These are phyloP conservation scores for Linnaemya tessellans DNA, from an alignment of 2,888 invertebrate genomes.

Conservation along the genomic window DNA sequence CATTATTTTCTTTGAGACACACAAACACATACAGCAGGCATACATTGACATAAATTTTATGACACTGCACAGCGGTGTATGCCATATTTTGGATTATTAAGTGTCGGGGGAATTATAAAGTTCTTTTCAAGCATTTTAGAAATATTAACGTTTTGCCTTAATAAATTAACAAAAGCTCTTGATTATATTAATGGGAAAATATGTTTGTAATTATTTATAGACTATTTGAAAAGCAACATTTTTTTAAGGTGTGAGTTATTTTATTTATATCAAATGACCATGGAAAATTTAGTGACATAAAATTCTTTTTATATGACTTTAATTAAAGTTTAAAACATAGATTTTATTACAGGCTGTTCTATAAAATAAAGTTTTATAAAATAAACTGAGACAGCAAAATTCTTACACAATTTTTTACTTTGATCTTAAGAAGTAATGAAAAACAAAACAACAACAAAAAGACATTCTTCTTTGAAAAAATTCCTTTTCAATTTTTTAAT, in stretches of 20 bases:
- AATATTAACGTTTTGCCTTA: slow-evolving; percentile 50
- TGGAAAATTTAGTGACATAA: slow-evolving; percentile 31
- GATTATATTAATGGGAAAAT: slow-evolving; percentile 37
- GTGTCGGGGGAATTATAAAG: slow-evolving; percentile 44
- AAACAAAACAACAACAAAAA: neutral
- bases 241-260: slow-evolving; percentile 61
- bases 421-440: neutral
- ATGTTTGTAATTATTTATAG: neutral
- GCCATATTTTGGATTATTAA: slow-evolving; percentile 45
- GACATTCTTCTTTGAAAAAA: neutral
- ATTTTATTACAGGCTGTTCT: neutral
- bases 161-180: slow-evolving; percentile 50
- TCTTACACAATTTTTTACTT: neutral
- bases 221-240: neutral
- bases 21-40: neutral
- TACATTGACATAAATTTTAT: slow-evolving; percentile 35
- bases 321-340: slow-evolving; percentile 18
- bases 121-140: neutral
- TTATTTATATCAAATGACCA: slow-evolving; percentile 30
- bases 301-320: slow-evolving; percentile 9
- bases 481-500: neutral
- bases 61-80: slow-evolving; percentile 57
- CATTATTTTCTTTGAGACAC: slow-evolving; percentile 55
- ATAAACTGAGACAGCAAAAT: neutral
- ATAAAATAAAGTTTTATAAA: too few relatives aligned